phyloP scores from a whole-genome alignment of 2,888 invertebrate genomes.

The Ophraella communa region DNA sequence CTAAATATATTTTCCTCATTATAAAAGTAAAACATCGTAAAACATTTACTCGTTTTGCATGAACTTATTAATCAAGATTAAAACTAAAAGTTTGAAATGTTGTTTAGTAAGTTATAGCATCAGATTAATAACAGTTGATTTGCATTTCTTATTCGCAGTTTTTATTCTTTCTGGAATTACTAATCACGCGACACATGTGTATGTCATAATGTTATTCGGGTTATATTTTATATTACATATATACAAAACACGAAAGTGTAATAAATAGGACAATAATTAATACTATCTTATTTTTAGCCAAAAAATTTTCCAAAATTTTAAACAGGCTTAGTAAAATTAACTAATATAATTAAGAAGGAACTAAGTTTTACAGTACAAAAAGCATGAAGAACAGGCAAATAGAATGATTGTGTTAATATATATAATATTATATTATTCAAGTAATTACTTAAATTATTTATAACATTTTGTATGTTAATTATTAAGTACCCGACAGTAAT shows the following conservation, averaged over 20 bases:
- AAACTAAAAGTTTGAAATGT: slow-evolving; percentile 55
- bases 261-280: neutral
- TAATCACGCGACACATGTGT: slow-evolving; percentile 50
- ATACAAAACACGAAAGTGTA: neutral
- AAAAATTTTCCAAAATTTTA: no score
- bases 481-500: no score
- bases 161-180: slow-evolving; percentile 41
- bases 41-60: slow-evolving; percentile 59
- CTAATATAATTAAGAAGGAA: no score
- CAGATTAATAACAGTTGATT: slow-evolving; percentile 55
- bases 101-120: slow-evolving; percentile 58
- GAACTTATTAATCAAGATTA: slow-evolving; percentile 53
- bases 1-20: slow-evolving; percentile 50
- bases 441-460: no score
- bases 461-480: no score
- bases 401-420: no score
- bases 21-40: slow-evolving; percentile 57
- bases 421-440: no score
- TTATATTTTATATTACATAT: neutral
- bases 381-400: no score
- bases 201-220: slow-evolving; percentile 2
- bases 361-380: no score
- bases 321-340: no score
- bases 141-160: slow-evolving; percentile 55
- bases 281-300: no score